These are phyloP conservation scores for Lepidocyrtinus sp. DNA, from an alignment of 2,888 invertebrate species.

Conservation along the genomic window DNA sequence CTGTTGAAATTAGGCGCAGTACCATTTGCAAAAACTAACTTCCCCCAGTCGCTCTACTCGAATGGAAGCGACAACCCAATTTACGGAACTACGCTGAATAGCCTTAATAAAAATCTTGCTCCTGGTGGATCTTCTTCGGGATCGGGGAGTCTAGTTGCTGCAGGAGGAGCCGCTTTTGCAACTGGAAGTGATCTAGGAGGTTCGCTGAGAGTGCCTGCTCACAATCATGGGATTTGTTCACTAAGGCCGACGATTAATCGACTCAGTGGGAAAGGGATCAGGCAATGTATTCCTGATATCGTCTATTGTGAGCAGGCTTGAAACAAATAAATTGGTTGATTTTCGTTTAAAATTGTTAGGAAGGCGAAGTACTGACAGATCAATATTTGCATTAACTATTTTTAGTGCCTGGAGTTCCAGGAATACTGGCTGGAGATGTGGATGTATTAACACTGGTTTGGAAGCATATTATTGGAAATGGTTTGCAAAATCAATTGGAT, in stretches of 20 bases:
- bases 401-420: constrained; percentile 58
- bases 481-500: constrained; percentile 61
- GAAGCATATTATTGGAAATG: constrained; percentile 49
- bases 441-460: constrained; percentile 47
- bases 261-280: constrained; percentile 65
- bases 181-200: constrained; percentile 74
- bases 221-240: constrained; percentile 73
- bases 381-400: constrained; percentile 7
- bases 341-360: too few species aligned
- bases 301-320: constrained; percentile 62
- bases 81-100: constrained; percentile 62
- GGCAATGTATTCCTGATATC: constrained; percentile 48
- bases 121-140: constrained; percentile 63
- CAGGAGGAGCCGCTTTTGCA: constrained; percentile 70
- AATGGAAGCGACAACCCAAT: constrained; percentile 66
- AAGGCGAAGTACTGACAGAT: too few species aligned
- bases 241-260: constrained; percentile 72
- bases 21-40: constrained; percentile 72
- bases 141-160: constrained; percentile 64
- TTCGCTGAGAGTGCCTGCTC: constrained; percentile 74
- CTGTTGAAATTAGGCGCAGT: constrained; percentile 66
- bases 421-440: constrained; percentile 58
- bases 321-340: too few species aligned
- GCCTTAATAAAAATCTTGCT: constrained; percentile 44
- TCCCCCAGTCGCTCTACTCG: constrained; percentile 71